Base-by-base conservation (phyloP, 2,113 vertebrate genomes). In the Grammomys surdaster region DNA sequence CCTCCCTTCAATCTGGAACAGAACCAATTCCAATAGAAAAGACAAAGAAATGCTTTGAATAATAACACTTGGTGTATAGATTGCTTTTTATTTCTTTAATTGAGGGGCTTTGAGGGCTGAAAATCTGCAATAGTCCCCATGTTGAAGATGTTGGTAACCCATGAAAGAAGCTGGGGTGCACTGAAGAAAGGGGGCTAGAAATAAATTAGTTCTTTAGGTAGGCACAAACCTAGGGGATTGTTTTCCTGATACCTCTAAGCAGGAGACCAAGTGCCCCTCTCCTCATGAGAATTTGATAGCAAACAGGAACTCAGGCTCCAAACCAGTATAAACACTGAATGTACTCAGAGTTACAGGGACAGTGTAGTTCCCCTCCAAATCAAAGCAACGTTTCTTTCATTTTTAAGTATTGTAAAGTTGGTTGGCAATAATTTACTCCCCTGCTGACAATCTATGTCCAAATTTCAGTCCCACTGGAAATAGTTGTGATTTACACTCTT, bases 401-500 rank as follows among this genome's bases (percentile, higher is more conserved):
- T 65, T 75, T 58, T 93, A 97, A 96, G 77, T 80, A 58, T 77
- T 89, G 11, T 91, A 84, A 88, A 94, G 77, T 92, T 92, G 36
- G 56, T 89, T 96, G 88, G 93, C 16, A 91, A 96, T 95, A 97
- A 98, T 97, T 97, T 96, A 92, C 96, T 86, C 54, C 67, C 3
- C 58, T 9, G 17, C 91, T 97, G 97, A 95, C 96, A 98, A 95
- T 16, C 93, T 90, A 14, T 87, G 94, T 98, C 97, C 95, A 86
- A 95, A 85, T 96, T 98, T 96, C 97, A 97, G 97, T 95, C 97
- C 87, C 12, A 70, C 96, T 97, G 96, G 97, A 97, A 97, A 94
- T 0, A 54, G 89, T 14, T 97, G 96, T 95, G 91, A 97, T 97
- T 97, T 96, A 93, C 96, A 97, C 95, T 98, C 84, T 94, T 97